A percentile compares a stretch with the other conserved stretches of the same genome.
phyloP scores from a whole-genome alignment of 2,888 invertebrate genomes.

The Calameuta idolon region DNA sequence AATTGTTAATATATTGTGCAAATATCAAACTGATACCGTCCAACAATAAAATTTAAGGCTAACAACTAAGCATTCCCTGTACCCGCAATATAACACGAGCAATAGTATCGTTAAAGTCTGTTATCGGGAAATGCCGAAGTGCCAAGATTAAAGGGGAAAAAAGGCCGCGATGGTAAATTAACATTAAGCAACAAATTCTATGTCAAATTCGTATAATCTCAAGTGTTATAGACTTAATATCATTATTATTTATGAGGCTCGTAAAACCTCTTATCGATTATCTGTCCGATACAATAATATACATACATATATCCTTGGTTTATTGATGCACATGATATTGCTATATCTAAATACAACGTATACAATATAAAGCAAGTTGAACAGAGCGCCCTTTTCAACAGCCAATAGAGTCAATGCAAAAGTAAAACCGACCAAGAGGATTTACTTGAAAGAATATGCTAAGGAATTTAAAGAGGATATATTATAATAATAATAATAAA shows the following conservation, averaged over 20 bases:
- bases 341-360: neutral
- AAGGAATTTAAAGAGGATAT: neutral
- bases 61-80: slow-evolving; percentile 41
- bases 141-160: neutral
- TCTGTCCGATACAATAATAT: neutral
- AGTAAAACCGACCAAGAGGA: neutral
- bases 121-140: neutral
- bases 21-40: slow-evolving; percentile 65
- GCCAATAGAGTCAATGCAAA: neutral
- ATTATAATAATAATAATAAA: neutral
- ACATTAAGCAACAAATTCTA: neutral
- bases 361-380: neutral
- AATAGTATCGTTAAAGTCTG: neutral
- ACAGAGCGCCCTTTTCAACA: neutral
- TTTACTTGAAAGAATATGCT: neutral
- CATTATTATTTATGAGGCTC: neutral
- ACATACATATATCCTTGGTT: neutral
- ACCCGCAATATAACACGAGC: slow-evolving; percentile 2
- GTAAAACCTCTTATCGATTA: neutral
- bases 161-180: neutral
- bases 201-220: neutral
- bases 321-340: neutral
- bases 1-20: slow-evolving; percentile 65
- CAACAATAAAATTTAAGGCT: slow-evolving; percentile 62
- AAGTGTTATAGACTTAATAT: neutral